A percentile compares a stretch with the other conserved stretches of the same genome.
These are phyloP conservation scores for Papilio protenor DNA, from an alignment of 2,888 invertebrate genomes.

Conservation along the genomic window DNA sequence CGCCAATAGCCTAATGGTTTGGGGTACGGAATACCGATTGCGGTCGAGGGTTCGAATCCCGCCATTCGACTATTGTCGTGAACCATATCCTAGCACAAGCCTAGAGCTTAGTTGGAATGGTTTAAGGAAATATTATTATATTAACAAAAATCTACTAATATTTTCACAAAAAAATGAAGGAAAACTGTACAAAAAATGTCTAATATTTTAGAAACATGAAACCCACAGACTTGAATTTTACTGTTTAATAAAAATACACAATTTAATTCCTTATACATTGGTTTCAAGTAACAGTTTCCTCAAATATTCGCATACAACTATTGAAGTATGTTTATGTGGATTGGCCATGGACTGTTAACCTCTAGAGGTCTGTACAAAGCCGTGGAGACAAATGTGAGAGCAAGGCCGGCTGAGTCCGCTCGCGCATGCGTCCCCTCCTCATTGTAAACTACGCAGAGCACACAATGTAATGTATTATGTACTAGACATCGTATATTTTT, in stretches of 20 bases:
- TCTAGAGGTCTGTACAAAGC: constrained; percentile 48
- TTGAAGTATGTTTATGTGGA: constrained; percentile 13
- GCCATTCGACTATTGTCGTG: too few relatives aligned
- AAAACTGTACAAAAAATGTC: background rate
- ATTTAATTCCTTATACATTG: background rate
- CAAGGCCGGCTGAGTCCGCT: constrained; percentile 52
- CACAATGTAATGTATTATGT: constrained; percentile 41
- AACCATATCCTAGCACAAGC: too few relatives aligned
- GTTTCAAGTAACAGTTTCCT: background rate
- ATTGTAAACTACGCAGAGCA: constrained; percentile 3
- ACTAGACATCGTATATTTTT: constrained; percentile 23
- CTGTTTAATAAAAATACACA: background rate
- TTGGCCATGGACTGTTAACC: constrained; percentile 48
- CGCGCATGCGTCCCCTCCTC: constrained; percentile 51
- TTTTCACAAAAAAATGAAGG: background rate
- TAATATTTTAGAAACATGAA: background rate
- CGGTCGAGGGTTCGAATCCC: too few relatives aligned
- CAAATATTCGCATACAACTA: constrained; percentile 28
- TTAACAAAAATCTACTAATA: too few relatives aligned
- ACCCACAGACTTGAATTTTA: background rate
- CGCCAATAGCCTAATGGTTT: too few relatives aligned
- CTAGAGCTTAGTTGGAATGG: too few relatives aligned
- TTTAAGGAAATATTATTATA: too few relatives aligned
- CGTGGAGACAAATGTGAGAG: constrained; percentile 53
- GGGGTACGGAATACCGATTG: too few relatives aligned